Evolutionary conservation across 2,888 invertebrate species (phyloP).

Genomic region (Lasioglossum morio): DNA sequence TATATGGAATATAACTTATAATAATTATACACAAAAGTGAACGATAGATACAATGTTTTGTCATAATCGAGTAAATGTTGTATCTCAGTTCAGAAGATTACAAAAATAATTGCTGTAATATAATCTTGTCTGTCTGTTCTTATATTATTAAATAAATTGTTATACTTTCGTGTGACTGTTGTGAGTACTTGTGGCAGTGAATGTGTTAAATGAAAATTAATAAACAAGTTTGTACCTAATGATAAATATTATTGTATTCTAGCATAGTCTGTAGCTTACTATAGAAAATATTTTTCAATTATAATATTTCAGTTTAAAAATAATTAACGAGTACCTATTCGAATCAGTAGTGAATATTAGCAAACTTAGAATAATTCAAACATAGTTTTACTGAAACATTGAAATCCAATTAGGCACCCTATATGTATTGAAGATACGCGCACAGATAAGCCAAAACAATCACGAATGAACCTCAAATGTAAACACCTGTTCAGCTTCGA

Average conservation of each 20-base stretch:
- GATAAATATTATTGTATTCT: background rate
- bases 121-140: background rate
- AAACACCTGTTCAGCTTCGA: constrained; percentile 27
- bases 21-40: too few relatives aligned
- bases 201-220: background rate
- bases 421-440: background rate
- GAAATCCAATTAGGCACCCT: background rate
- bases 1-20: background rate
- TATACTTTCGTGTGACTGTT: too few relatives aligned
- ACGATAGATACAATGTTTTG: background rate
- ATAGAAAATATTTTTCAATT: background rate
- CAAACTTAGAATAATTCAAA: background rate
- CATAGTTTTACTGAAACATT: background rate
- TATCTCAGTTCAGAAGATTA: too few relatives aligned
- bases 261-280: background rate
- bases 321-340: background rate
- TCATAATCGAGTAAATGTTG: background rate
- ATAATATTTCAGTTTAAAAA: background rate
- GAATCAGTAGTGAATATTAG: background rate
- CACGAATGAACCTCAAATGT: background rate
- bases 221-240: background rate
- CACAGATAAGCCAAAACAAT: background rate
- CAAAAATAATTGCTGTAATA: too few relatives aligned
- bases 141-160: background rate
- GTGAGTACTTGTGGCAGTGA: too few relatives aligned